These are phyloP conservation scores for Parotocinclus haroldoi DNA, from an alignment of 2,797 vertebrate genomes.

Conservation along the genomic window DNA sequence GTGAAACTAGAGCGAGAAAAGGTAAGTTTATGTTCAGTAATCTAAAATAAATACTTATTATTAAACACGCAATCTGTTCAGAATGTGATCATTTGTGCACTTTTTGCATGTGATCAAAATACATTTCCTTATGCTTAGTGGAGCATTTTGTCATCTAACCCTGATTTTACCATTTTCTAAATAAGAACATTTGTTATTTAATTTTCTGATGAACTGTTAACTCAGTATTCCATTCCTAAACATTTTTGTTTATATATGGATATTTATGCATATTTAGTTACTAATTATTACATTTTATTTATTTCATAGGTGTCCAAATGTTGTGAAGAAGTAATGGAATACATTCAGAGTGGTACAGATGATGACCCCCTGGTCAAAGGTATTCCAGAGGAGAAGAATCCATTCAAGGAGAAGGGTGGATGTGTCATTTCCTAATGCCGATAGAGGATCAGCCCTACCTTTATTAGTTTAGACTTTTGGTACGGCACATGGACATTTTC, in stretches of 20 bases:
- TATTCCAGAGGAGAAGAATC: slow-evolving; percentile 94
- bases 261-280: background rate
- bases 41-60: background rate
- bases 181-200: too few relatives aligned
- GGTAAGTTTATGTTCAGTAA: slow-evolving; percentile 68
- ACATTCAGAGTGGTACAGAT: slow-evolving; percentile 83
- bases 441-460: slow-evolving; percentile 57
- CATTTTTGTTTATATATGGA: too few relatives aligned
- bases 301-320: slow-evolving; percentile 88
- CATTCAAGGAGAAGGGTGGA: slow-evolving; percentile 97
- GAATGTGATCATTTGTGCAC: background rate
- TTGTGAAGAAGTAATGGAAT: slow-evolving; percentile 93
- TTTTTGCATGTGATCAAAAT: too few relatives aligned
- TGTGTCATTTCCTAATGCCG: slow-evolving; percentile 83
- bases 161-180: too few relatives aligned
- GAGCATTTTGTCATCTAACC: too few relatives aligned
- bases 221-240: too few relatives aligned
- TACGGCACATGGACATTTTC: slow-evolving; percentile 56
- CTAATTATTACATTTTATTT: background rate
- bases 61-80: background rate
- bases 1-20: slow-evolving; percentile 84
- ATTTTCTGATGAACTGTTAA: too few relatives aligned
- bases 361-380: slow-evolving; percentile 93
- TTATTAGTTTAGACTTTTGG: slow-evolving; percentile 55
- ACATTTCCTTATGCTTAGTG: background rate